A percentile compares a stretch with the other conserved stretches of the same genome.
Conservation (phyloP, 1,140 invertebrate genomes). For the Danaus plexippus region DNA sequence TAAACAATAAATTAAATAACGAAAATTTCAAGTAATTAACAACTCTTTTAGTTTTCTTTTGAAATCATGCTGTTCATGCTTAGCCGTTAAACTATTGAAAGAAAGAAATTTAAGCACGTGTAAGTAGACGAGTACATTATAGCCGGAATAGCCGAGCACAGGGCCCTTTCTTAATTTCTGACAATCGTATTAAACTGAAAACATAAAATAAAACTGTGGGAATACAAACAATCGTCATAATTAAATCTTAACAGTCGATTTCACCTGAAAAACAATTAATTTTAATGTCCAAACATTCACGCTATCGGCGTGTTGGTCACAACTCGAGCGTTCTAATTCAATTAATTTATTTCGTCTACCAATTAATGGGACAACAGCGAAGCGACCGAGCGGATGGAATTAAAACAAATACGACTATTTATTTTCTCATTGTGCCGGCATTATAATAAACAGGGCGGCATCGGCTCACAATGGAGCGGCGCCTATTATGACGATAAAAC, state of each 20-base stretch:
- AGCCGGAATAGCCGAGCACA: too few relatives aligned
- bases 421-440: constrained; percentile 53
- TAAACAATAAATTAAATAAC: too few relatives aligned
- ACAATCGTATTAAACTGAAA: too few relatives aligned
- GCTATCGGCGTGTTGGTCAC: constrained; percentile 47
- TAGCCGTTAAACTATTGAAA: too few relatives aligned
- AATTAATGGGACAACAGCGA: constrained; percentile 62
- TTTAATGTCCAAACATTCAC: constrained; percentile 56
- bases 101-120: too few relatives aligned
- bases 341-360: constrained; percentile 65
- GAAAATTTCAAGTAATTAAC: too few relatives aligned
- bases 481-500: constrained; percentile 63
- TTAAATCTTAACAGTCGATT: constrained; percentile 46
- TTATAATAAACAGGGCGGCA: constrained; percentile 49
- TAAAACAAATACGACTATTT: constrained; percentile 68
- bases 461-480: constrained; percentile 38
- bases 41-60: too few relatives aligned
- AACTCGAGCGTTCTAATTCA: constrained; percentile 56
- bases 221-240: constrained; percentile 36
- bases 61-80: too few relatives aligned
- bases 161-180: too few relatives aligned
- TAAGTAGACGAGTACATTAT: too few relatives aligned
- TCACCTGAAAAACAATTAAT: constrained; percentile 38
- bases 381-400: constrained; percentile 59
- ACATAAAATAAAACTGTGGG: not conserved